phyloP scores from a whole-genome alignment of 1,140 invertebrate species.

The Drosophila nigromelanica region DNA sequence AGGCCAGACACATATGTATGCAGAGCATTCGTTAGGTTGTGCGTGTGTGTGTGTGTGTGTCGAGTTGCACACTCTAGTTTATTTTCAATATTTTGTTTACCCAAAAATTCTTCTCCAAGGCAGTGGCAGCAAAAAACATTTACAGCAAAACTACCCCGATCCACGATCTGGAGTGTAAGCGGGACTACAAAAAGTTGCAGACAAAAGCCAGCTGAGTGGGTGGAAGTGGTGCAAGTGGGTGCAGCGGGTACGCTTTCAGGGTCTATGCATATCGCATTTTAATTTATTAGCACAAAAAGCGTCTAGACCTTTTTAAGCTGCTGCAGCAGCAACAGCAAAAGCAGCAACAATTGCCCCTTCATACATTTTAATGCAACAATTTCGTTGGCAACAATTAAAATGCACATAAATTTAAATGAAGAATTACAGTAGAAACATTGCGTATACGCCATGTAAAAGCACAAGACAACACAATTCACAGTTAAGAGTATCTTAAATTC shows the following conservation, averaged over 20 bases:
- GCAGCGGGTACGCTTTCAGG: constrained; percentile 46
- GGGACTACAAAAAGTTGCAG: constrained; percentile 50
- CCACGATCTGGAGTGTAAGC: constrained; percentile 46
- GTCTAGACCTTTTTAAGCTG: constrained; percentile 82
- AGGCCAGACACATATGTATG: constrained; percentile 41
- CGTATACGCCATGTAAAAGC: constrained; percentile 31
- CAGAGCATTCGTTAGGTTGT: constrained; percentile 25
- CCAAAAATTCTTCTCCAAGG: constrained; percentile 46
- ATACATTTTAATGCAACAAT: constrained; percentile 70
- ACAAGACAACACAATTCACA: constrained; percentile 3
- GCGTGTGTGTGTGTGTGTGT: constrained; percentile 16
- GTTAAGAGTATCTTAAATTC: constrained; percentile 10
- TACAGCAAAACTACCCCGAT: constrained; percentile 28
- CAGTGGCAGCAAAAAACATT: constrained; percentile 35
- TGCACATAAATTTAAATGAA: constrained; percentile 74
- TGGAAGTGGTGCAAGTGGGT: neutral
- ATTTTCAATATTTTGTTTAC: constrained; percentile 76
- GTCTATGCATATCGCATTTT: constrained; percentile 80
- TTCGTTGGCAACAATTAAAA: constrained; percentile 75
- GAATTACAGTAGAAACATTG: constrained; percentile 48
- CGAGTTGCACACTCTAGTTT: constrained; percentile 44
- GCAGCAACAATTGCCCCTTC: constrained; percentile 43
- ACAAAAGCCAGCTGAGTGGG: constrained; percentile 66
- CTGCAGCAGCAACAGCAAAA: constrained; percentile 16
- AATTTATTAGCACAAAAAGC: constrained; percentile 82